phyloP scores from a whole-genome alignment of 1,140 invertebrate genomes.

The Bradynema listronoti region DNA sequence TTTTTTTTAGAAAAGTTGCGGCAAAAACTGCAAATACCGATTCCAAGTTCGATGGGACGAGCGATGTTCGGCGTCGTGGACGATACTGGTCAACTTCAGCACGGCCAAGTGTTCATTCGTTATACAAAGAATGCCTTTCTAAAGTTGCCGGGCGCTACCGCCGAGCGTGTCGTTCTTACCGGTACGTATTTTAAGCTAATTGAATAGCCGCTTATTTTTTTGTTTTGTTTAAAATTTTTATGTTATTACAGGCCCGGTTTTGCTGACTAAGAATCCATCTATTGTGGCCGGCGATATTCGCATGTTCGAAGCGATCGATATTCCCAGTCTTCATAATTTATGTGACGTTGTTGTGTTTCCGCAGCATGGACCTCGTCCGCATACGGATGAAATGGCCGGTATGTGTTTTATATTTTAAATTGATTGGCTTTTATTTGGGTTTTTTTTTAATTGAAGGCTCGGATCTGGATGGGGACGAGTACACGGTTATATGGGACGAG shows the following conservation, averaged over 20 bases:
- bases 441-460: constrained; percentile 33
- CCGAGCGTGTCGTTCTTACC: constrained; percentile 22
- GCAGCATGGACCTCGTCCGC: constrained; percentile 57
- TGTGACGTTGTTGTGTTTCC: constrained; percentile 61
- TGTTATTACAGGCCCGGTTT: constrained; percentile 38
- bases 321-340: constrained; percentile 57
- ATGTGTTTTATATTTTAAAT: neutral
- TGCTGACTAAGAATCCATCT: constrained; percentile 60
- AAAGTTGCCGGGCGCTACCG: constrained; percentile 22
- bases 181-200: constrained; percentile 7
- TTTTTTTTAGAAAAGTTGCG: constrained; percentile 25
- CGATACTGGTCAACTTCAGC: constrained; percentile 56
- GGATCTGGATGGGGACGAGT: constrained; percentile 60
- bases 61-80: constrained; percentile 59
- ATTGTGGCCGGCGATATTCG: constrained; percentile 60
- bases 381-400: constrained; percentile 61
- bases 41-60: constrained; percentile 53
- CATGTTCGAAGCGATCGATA: constrained; percentile 58
- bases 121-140: constrained; percentile 40
- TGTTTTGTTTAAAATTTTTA: constrained; percentile 7
- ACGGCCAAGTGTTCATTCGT: constrained; percentile 59
- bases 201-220: constrained; percentile 14
- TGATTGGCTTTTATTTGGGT: neutral
- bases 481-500: constrained; percentile 59
- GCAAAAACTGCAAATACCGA: constrained; percentile 50